Base-by-base conservation (phyloP, 2,113 vertebrate species). In the Panthera tigris region DNA sequence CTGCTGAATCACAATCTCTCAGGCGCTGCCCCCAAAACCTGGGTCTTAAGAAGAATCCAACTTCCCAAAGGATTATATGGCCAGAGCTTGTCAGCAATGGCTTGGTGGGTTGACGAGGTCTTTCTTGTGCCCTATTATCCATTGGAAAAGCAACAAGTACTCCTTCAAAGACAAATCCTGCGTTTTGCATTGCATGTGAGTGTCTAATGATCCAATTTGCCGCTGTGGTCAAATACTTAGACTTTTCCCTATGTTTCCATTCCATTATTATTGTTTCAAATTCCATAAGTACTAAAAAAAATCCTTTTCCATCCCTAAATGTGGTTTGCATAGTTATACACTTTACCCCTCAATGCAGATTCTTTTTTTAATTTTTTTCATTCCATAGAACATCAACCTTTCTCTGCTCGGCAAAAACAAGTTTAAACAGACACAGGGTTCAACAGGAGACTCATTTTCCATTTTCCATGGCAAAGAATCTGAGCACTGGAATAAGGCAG, bases 381-480 rank as follows among this genome's bases (percentile, higher is more conserved):
- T 79, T 81, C 86, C 48, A 4, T 78, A 94, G 69, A 97, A 79
- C 76, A 55, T 45, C 87, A 92, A 50, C 94, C 71, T 90, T 85
- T 87, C 65, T 91, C 19, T 27, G 50, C 74, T 92, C 80, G 3
- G 81, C 95, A 91, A 0, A 9, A 94, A 36, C 98, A 98, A 98
- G 98, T 98, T 97, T 96, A 81, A 97, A 98, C 98, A 98, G 88
- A 97, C 45, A 65, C 87, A 45, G 11, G 29, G 48, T 93, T 96
- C 71, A 36, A 0, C 1, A 55, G 90, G 93, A 95, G 66, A 48
- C 95, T 95, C 94, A 81, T 87, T 98, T 98, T 98, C 97, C 83
- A 87, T 96, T 99, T 98, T 97, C 96, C 97, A 93, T 96, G 90
- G 97, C 97, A 98, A 97, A 79, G 95, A 90, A 97, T 85, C 3